Evolutionary conservation across 2,888 invertebrate genomes (phyloP).

Genomic region (Aporophyla lueneburgensis): DNA sequence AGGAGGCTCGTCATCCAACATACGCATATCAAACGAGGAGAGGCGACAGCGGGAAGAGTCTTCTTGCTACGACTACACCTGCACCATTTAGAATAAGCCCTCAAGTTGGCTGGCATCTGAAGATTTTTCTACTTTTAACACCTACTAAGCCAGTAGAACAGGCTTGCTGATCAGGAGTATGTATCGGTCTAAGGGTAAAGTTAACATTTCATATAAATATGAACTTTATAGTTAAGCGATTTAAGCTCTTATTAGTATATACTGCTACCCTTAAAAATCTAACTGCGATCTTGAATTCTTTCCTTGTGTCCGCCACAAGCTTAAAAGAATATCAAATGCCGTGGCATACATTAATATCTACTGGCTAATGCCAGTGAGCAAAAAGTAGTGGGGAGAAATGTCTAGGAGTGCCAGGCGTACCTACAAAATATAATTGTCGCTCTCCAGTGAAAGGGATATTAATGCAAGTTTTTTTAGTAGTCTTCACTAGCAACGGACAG

Average conservation of each 20-base stretch:
- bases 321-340: background rate
- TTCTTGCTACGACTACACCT: constrained; percentile 83
- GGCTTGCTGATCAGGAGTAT: background rate
- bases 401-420: background rate
- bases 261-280: background rate
- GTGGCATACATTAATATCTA: background rate
- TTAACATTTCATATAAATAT: background rate
- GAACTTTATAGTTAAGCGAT: background rate
- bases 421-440: background rate
- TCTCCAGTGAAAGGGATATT: background rate
- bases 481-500: background rate
- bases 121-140: constrained; percentile 38
- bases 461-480: background rate
- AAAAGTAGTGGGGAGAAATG: background rate
- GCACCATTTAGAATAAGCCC: constrained; percentile 80
- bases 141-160: background rate
- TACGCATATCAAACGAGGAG: constrained; percentile 81
- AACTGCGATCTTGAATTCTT: background rate
- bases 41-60: constrained; percentile 76
- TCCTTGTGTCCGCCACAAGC: background rate
- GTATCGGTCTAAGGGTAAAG: background rate
- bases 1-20: constrained; percentile 83
- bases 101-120: constrained; percentile 62
- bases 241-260: background rate
- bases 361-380: background rate